Conservation (phyloP, 1,140 invertebrate genomes). For the Rhysida immarginata region DNA sequence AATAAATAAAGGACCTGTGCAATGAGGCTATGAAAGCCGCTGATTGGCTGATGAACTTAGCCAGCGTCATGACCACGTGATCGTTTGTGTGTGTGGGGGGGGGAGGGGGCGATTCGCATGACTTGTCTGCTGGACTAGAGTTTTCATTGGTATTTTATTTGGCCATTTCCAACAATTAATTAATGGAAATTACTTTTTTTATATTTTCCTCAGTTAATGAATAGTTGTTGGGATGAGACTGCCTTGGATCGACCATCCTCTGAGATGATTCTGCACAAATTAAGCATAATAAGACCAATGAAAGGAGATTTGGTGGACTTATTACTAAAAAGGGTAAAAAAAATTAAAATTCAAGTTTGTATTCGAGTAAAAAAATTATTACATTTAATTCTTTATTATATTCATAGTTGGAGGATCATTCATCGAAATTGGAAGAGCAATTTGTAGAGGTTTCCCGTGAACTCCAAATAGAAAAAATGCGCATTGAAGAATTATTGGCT, state of each 20-base stretch:
- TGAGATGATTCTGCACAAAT: not conserved
- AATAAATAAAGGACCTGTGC: no score
- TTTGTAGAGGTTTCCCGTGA: constrained; percentile 2
- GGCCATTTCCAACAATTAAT: no score
- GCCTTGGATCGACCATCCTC: not conserved
- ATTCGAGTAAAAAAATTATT: not conserved
- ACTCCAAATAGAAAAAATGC: constrained; percentile 4
- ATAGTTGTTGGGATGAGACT: not conserved
- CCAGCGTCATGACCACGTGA: no score
- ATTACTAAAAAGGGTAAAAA: not conserved
- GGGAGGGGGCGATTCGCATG: no score
- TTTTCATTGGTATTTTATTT: no score
- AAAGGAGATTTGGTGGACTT: not conserved
- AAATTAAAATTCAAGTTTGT: not conserved
- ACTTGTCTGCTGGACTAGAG: no score
- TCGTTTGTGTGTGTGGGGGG: no score
- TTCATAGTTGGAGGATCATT: not conserved
- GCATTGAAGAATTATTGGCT: not conserved
- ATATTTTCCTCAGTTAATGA: not conserved
- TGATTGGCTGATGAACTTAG: no score
- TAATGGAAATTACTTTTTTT: no score
- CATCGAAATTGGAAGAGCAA: constrained; percentile 6
- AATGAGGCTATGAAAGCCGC: no score
- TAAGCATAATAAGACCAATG: not conserved
- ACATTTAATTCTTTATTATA: not conserved